phyloP scores from a whole-genome alignment of 2,113 vertebrate species.

The Psittacula cyanocephala region DNA sequence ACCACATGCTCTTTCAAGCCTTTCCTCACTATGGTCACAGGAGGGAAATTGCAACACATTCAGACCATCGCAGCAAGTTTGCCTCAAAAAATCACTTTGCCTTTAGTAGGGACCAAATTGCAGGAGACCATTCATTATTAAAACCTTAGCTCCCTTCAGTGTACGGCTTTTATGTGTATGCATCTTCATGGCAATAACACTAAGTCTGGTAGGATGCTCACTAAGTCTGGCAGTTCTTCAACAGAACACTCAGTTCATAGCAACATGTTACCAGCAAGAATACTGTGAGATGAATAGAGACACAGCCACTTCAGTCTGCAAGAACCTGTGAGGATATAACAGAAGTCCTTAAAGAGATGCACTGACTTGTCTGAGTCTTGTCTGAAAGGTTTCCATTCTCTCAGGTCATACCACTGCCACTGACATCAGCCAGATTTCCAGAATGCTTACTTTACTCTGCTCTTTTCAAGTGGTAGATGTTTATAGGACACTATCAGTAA shows the following conservation, averaged over 20 bases:
- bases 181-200: background rate
- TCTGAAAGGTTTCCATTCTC: background rate
- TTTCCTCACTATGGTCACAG: background rate
- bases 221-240: background rate
- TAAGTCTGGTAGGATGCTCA: background rate
- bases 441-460: background rate
- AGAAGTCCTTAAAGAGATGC: background rate
- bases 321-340: background rate
- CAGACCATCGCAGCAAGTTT: background rate
- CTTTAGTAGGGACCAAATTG: background rate
- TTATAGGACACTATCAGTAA: fast-evolving
- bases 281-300: background rate
- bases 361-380: background rate
- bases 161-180: background rate
- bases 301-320: background rate
- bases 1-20: background rate
- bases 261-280: background rate
- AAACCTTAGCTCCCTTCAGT: background rate
- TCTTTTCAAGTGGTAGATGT: background rate
- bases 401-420: background rate
- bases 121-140: background rate
- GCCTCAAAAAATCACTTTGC: background rate
- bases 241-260: background rate
- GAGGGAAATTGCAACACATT: background rate
- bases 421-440: background rate